These are phyloP conservation scores for Sericinus montela DNA, from an alignment of 2,888 invertebrate genomes.

Conservation along the genomic window DNA sequence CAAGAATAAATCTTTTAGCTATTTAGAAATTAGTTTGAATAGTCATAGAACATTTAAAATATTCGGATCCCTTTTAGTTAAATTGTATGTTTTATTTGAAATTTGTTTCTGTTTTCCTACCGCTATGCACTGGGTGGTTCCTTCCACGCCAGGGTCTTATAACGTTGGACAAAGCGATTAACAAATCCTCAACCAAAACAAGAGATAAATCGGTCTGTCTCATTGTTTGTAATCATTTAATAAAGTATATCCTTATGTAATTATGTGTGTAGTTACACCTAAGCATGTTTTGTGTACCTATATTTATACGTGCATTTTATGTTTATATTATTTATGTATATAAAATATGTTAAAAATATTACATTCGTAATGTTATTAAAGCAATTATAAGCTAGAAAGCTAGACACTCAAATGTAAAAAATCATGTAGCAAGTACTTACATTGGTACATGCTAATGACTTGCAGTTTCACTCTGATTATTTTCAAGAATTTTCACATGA, in stretches of 20 bases:
- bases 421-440: not conserved
- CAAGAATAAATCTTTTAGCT: slow-evolving; percentile 72
- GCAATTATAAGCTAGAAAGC: slow-evolving; percentile 15
- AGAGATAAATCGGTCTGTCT: slow-evolving; percentile 76
- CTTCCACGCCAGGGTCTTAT: slow-evolving; percentile 70
- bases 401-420: slow-evolving; percentile 1
- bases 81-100: slow-evolving; percentile 55
- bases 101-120: slow-evolving; percentile 60
- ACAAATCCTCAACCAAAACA: slow-evolving; percentile 72
- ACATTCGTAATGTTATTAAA: slow-evolving; percentile 5
- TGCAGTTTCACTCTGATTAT: not conserved
- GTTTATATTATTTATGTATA: slow-evolving; percentile 11
- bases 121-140: slow-evolving; percentile 60
- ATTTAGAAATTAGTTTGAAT: slow-evolving; percentile 46
- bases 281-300: slow-evolving; percentile 67
- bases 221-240: slow-evolving; percentile 49
- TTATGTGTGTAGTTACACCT: slow-evolving; percentile 59
- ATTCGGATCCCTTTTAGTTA: slow-evolving; percentile 49
- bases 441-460: not conserved
- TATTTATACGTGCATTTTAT: slow-evolving; percentile 32
- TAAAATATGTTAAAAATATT: slow-evolving; percentile 14
- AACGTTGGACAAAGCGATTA: slow-evolving; percentile 75
- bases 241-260: slow-evolving; percentile 50
- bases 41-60: slow-evolving; percentile 57
- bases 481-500: slow-evolving; percentile 16